Base-by-base conservation (phyloP, 2,113 vertebrate species). In the Rhagologus leucostigma region DNA sequence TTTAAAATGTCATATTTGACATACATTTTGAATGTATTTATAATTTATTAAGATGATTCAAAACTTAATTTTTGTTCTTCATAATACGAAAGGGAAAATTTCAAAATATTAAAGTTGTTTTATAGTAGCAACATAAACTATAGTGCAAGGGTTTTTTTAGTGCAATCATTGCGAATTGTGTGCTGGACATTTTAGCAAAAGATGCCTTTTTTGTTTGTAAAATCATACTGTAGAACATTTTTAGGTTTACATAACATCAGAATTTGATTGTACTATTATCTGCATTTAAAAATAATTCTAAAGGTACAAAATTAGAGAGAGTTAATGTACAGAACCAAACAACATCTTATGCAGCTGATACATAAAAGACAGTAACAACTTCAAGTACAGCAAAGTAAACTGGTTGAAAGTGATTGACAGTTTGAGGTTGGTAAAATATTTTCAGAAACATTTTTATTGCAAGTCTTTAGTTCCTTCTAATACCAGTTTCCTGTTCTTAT, bases 151-250 rank as follows among this genome's bases (percentile, higher is more conserved):
- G 2, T 41, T 47, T 73, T 26, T 74, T 57, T 53, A 30, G 52
- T 32, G 7, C 14, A 49, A 10, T 33, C 52, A 9, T 50, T 49
- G 1, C 2, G 2, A 2, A 0, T 23, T 60, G 1, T 37, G 35
- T 46, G 16, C 4, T 32, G 13, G 3, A 84, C 10, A 44, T 71
- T 16, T 84, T 67, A 44, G 13, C 6, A 4, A 37, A 57, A 70
- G 20, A 16, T 0, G 0, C 0, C 0, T 7, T n/a, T 90, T 69
- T 67, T 71, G 29, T 68, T 62, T 6, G 6, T 53, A 77, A 84
- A 90, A 68, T 55, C 13, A 5, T 30, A 13, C 0, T 9, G 3
- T 16, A 15, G 6, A 41, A 7, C 0, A 26, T 60, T 70, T 82
- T 87, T 22, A 30, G 21, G 16, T 56, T 60, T 85, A 32, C 39